These are phyloP conservation scores for Syngnathus scovelli DNA, from an alignment of 2,113 vertebrate species.

Conservation along the genomic window DNA sequence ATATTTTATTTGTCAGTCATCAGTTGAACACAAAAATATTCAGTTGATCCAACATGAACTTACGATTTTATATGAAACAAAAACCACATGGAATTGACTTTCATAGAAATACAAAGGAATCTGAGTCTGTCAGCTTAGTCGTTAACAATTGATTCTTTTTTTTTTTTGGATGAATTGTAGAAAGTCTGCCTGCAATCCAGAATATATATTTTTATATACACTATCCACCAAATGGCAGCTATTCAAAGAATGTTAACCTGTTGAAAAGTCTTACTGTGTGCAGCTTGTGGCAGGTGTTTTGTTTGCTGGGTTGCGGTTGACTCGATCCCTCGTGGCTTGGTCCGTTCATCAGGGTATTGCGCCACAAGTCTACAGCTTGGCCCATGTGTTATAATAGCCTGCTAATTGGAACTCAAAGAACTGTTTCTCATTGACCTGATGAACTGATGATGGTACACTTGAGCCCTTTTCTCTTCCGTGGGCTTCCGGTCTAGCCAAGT, in stretches of 20 bases:
- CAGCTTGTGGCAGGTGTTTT: constrained; percentile 57
- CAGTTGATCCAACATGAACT: neutral
- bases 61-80: neutral
- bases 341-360: constrained; percentile 55
- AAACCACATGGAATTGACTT: too few relatives aligned
- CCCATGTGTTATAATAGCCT: constrained; percentile 27
- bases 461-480: constrained; percentile 21
- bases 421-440: constrained; percentile 18
- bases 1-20: too few relatives aligned
- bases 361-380: constrained; percentile 33
- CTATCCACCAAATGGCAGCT: constrained; percentile 30
- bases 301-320: constrained; percentile 54
- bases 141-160: neutral
- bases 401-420: constrained; percentile 20
- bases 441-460: constrained; percentile 30
- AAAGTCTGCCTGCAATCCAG: neutral
- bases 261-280: constrained; percentile 4
- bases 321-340: constrained; percentile 28
- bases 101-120: too few relatives aligned
- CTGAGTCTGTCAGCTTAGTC: too few relatives aligned
- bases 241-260: constrained; percentile 54
- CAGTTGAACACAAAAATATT: too few relatives aligned
- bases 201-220: neutral
- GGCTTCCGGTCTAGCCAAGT: constrained; percentile 28
- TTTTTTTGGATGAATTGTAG: neutral